Evolutionary conservation across 2,113 vertebrate genomes (phyloP), one percentile per base, ranked within the genome.

Genomic region (Picathartes gymnocephalus): DNA sequence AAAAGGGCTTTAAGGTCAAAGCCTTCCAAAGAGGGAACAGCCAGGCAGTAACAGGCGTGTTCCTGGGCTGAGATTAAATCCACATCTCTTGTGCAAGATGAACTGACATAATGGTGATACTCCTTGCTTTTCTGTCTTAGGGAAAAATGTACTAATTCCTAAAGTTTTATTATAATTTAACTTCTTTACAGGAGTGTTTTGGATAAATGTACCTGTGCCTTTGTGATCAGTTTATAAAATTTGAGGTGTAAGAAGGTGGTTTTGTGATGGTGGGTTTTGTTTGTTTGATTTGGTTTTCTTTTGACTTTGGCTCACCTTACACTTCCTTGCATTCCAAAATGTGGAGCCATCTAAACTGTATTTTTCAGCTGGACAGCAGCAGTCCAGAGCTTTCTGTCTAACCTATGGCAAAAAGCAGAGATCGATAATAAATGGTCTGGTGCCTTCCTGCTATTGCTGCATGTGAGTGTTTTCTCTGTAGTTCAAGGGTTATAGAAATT

Each of bases 401-500:
- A 77, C 51, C 60, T 22, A 25, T 53, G 10, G 68, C 71, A 88
- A 88, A 93, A 90, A 80, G 88, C 72, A 76, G 84, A 78, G 30
- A 42, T 97, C 40, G 18, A 5, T 37, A 94, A 89, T 45, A 65
- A 78, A 71, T 54, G 86, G 62, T 81, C 74, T 35, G 80, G 56
- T 48, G 57, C 68, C 82, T 88, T 93, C 81, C 70, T 93, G 69
- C 57, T 70, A 97, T 88, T 72, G 53, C 81, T 79, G n/a, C 42
- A 23, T 44, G 42, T 15, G 47, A 47, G 90, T 84, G 68, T 95
- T 90, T 95, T 91, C 88, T 88, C 82, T 78, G 62, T 42, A 62
- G 88, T 95, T 93, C 96, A 95, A 81, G 96, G 94, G 93, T 81
- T 80, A 66, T 54, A 56, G 91, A 88, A 97, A 96, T 96, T 84